Conservation (phyloP, 2,797 vertebrate species). For the Decapterus maruadsi region DNA sequence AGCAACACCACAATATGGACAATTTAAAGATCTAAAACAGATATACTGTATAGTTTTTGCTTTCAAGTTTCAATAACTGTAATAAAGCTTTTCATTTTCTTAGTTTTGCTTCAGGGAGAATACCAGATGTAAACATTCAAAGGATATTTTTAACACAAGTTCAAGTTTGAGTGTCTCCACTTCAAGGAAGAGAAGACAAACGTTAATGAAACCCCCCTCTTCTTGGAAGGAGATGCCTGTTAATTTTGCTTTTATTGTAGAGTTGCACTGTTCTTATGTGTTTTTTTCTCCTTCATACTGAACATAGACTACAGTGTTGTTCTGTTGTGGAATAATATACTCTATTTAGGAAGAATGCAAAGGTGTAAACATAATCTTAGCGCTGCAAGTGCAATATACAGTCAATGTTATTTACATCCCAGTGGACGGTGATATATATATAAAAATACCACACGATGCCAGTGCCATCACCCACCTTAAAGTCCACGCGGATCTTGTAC, state of each 20-base stretch:
- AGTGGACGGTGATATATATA: neutral
- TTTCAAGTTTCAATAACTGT: neutral
- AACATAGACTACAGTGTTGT: neutral
- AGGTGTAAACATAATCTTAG: neutral
- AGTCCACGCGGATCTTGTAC: slow-evolving; percentile 93
- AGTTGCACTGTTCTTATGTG: neutral
- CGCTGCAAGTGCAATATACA: neutral
- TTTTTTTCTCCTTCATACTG: neutral
- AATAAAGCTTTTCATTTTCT: neutral
- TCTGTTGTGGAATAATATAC: neutral
- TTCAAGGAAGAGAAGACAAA: neutral
- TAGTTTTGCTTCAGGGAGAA: neutral
- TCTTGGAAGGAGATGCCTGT: too few relatives aligned
- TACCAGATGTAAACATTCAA: neutral
- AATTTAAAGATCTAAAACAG: neutral
- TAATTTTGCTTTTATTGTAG: neutral
- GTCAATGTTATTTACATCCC: neutral
- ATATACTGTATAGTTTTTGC: neutral
- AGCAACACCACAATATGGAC: neutral
- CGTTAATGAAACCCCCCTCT: neutral
- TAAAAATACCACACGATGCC: neutral
- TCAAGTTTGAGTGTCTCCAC: neutral
- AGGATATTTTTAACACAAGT: neutral
- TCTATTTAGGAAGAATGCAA: neutral
- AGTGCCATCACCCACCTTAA: slow-evolving; percentile 86